Conservation (phyloP, 2,888 invertebrate species). For the Epinotia brunnichana region DNA sequence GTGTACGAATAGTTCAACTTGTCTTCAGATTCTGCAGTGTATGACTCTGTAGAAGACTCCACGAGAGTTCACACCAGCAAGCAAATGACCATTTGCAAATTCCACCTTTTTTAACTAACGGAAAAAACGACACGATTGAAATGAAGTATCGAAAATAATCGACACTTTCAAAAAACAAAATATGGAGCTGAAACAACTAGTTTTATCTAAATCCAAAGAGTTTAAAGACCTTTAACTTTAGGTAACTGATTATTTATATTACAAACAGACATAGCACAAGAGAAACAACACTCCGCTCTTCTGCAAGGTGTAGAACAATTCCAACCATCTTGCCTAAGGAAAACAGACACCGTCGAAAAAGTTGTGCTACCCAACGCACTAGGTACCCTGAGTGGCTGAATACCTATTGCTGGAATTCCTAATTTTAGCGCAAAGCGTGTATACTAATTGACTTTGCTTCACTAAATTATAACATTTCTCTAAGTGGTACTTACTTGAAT, state of each 20-base stretch:
- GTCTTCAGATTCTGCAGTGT: too few relatives aligned
- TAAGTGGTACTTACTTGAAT: neutral
- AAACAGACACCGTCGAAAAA: constrained; percentile 92
- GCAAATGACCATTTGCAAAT: too few relatives aligned
- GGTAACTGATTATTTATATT: constrained; percentile 22
- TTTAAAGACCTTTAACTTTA: too few relatives aligned
- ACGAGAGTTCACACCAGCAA: too few relatives aligned
- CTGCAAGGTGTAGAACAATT: constrained; percentile 91
- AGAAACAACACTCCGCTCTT: constrained; percentile 89
- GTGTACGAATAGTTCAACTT: too few relatives aligned
- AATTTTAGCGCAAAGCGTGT: constrained; percentile 10
- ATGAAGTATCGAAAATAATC: too few relatives aligned
- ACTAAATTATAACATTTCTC: constrained; percentile 8
- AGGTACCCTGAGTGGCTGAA: constrained; percentile 83
- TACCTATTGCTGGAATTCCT: constrained; percentile 8
- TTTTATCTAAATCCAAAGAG: too few relatives aligned
- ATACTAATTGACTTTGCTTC: constrained; percentile 24
- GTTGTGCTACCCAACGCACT: constrained; percentile 92
- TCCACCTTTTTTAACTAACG: too few relatives aligned
- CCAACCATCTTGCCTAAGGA: constrained; percentile 88
- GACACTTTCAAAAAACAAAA: too few relatives aligned
- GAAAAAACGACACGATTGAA: too few relatives aligned
- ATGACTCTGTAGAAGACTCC: too few relatives aligned
- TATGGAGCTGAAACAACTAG: too few relatives aligned
- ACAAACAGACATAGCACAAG: constrained; percentile 87